phyloP scores from a whole-genome alignment of 2,888 invertebrate species.

The Pristionchus mayeri region DNA sequence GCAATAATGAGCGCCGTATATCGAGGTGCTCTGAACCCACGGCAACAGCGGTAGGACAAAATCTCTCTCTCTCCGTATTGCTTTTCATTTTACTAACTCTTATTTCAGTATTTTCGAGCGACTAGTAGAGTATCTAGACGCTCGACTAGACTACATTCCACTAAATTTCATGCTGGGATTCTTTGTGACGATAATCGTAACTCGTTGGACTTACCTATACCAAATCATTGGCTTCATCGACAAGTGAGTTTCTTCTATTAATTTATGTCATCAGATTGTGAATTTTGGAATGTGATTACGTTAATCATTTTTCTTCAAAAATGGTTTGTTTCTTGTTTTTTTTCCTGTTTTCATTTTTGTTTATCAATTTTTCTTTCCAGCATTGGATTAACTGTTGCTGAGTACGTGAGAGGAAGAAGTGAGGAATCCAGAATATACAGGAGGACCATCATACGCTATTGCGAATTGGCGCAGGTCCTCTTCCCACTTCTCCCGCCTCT shows the following conservation, averaged over 20 bases:
- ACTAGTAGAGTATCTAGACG: constrained; percentile 64
- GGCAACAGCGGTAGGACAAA: constrained; percentile 65
- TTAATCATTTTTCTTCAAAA: too few species aligned
- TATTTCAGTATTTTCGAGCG: constrained; percentile 62
- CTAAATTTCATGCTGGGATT: constrained; percentile 68
- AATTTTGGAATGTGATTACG: background rate
- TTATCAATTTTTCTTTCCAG: too few species aligned
- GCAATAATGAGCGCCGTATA: constrained; percentile 63
- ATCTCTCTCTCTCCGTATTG: too few species aligned
- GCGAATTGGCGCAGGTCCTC: constrained; percentile 43
- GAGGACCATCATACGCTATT: constrained; percentile 58
- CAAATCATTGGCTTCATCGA: constrained; percentile 69
- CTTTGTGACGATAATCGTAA: constrained; percentile 66
- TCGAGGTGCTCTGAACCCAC: constrained; percentile 62
- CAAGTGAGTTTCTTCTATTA: constrained; percentile 58
- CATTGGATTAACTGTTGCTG: constrained; percentile 66
- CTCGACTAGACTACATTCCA: constrained; percentile 63
- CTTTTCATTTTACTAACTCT: background rate
- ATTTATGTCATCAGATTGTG: background rate
- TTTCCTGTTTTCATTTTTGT: too few species aligned
- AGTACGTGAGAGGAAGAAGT: constrained; percentile 63
- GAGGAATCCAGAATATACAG: constrained; percentile 64
- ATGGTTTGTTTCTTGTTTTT: too few species aligned
- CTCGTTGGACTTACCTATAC: constrained; percentile 67
- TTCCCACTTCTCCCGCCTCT: too few species aligned